Evolutionary conservation across 2,113 vertebrate genomes (phyloP).

Genomic region (Desmodus rotundus): DNA sequence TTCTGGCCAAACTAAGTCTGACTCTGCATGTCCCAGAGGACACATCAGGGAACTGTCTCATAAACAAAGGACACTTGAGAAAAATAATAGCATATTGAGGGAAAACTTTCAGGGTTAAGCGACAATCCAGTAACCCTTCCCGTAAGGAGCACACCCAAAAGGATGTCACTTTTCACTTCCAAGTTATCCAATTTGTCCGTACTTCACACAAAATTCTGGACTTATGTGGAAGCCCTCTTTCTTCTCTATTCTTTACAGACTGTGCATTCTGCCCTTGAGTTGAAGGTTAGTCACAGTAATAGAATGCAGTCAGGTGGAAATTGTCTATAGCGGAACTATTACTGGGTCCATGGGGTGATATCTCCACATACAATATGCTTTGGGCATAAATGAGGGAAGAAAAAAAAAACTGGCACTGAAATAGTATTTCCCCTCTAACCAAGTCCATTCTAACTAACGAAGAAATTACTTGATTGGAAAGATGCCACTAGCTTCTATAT

Average conservation of each 20-base stretch:
- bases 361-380: slow-evolving; percentile 41
- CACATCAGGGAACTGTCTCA: background rate
- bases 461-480: slow-evolving; percentile 60
- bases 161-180: slow-evolving; percentile 23
- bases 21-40: background rate
- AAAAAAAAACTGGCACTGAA: slow-evolving; percentile 31
- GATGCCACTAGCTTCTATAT: slow-evolving; percentile 46
- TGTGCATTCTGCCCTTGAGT: slow-evolving; percentile 25
- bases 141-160: background rate
- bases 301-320: slow-evolving; percentile 59
- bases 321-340: slow-evolving; percentile 31
- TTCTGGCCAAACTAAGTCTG: background rate
- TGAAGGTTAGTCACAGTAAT: slow-evolving; percentile 60
- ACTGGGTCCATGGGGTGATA: background rate
- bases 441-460: slow-evolving; percentile 35
- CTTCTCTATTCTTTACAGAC: slow-evolving; percentile 38
- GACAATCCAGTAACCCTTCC: background rate
- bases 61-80: background rate
- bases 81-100: slow-evolving; percentile 11
- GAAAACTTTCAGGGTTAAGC: background rate
- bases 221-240: slow-evolving; percentile 27
- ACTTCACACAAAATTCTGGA: slow-evolving; percentile 23
- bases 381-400: slow-evolving; percentile 28
- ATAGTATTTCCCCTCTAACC: slow-evolving; percentile 27
- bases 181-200: background rate